phyloP scores from a whole-genome alignment of 2,113 vertebrate genomes.

The Lagenorhynchus albirostris region DNA sequence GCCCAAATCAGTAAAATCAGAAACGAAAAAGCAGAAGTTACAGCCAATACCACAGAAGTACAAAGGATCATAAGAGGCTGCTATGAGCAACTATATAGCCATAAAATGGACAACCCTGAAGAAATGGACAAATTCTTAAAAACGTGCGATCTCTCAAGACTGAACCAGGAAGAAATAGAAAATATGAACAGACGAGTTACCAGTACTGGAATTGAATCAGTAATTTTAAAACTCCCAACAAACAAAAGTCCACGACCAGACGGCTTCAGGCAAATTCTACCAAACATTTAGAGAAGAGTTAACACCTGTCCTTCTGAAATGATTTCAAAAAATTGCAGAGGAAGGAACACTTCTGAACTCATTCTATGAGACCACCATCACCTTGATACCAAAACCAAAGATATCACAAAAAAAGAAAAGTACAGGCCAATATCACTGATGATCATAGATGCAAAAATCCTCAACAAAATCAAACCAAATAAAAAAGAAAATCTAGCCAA shows the following conservation, averaged over 20 bases:
- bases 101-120: not conserved
- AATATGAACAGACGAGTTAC: not conserved
- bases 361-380: not conserved
- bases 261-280: not conserved
- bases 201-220: not conserved
- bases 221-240: not conserved
- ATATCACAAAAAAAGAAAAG: not conserved
- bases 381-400: not conserved
- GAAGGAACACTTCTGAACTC: not conserved
- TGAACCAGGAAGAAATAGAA: not conserved
- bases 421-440: not conserved
- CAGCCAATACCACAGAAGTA: not conserved
- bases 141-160: not conserved
- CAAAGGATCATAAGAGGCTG: not conserved
- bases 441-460: not conserved
- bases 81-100: not conserved
- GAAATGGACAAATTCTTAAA: not conserved
- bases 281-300: not conserved
- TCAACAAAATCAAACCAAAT: not conserved
- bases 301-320: not conserved
- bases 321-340: not conserved
- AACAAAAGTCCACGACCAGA: not conserved
- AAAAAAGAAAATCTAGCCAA: not conserved
- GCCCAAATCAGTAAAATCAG: not conserved
- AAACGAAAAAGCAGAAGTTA: not conserved